Evolutionary conservation across 2,113 vertebrate genomes (phyloP).

Genomic region (Hippoglossus stenolepis): DNA sequence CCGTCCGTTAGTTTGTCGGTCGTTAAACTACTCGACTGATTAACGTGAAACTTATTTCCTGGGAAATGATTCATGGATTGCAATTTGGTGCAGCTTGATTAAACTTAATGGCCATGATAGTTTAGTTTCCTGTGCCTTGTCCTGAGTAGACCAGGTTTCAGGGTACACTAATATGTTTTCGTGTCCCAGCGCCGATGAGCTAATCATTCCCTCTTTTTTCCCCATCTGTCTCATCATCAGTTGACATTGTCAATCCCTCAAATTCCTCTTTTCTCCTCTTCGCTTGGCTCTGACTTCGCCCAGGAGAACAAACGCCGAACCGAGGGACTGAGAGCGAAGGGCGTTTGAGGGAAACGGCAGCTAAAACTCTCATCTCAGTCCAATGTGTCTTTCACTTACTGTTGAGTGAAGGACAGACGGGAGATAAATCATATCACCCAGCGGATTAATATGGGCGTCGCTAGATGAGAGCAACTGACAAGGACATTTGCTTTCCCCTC

Average conservation of each 20-base stretch:
- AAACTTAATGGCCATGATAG: too few species aligned
- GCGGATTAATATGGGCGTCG: slow-evolving; percentile 59
- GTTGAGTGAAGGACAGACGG: slow-evolving; percentile 66
- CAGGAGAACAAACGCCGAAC: slow-evolving; percentile 20
- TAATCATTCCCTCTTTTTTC: slow-evolving; percentile 26
- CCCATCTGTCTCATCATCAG: background rate
- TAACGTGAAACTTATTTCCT: too few species aligned
- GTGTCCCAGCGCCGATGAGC: slow-evolving; percentile 1
- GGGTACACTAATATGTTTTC: slow-evolving; percentile 30
- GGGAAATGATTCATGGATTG: too few species aligned
- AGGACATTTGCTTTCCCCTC: slow-evolving; percentile 59
- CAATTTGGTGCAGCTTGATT: too few species aligned
- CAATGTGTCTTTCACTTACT: slow-evolving; percentile 58
- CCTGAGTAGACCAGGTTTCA: background rate
- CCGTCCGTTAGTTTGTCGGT: too few species aligned
- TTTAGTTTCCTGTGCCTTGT: too few species aligned
- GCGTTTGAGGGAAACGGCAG: slow-evolving; percentile 35
- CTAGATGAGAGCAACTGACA: slow-evolving; percentile 61
- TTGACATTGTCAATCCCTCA: background rate
- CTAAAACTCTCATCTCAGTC: slow-evolving; percentile 56
- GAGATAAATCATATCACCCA: slow-evolving; percentile 75
- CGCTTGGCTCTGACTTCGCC: slow-evolving; percentile 6
- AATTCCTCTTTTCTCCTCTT: background rate
- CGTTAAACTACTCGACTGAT: too few species aligned
- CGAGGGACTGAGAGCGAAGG: slow-evolving; percentile 38